A percentile compares a stretch with the other conserved stretches of the same genome.
These are phyloP conservation scores for Wasmannia auropunctata DNA, from an alignment of 1,140 invertebrate species.

Conservation along the genomic window DNA sequence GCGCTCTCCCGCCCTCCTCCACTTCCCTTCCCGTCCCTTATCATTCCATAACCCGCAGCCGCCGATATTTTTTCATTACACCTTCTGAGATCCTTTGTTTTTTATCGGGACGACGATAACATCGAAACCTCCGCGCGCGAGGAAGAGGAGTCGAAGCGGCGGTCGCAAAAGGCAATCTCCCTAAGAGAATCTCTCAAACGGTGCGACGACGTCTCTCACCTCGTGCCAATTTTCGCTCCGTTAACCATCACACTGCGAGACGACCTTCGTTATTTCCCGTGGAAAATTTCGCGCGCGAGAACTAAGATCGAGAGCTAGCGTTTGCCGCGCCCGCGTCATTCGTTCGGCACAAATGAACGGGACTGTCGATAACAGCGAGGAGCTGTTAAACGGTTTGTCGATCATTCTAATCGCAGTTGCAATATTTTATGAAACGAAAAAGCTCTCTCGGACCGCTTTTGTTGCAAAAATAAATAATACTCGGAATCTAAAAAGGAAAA, in stretches of 20 bases:
- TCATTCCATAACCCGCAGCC: background rate
- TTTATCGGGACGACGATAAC: conserved; percentile 38
- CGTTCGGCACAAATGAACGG: conserved; percentile 12
- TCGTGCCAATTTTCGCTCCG: conserved; percentile 70
- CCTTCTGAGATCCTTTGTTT: background rate
- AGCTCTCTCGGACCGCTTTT: background rate
- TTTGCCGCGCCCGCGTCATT: too few relatives aligned
- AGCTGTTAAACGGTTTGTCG: background rate
- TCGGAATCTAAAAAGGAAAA: background rate
- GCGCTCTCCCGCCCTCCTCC: background rate
- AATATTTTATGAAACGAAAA: background rate
- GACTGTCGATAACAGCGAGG: background rate
- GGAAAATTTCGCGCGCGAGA: conserved; percentile 52
- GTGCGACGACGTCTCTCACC: conserved; percentile 50
- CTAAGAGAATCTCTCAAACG: conserved; percentile 67
- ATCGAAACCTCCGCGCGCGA: conserved; percentile 44
- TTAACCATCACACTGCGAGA: conserved; percentile 41
- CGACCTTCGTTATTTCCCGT: conserved; percentile 63
- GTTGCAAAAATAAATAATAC: background rate
- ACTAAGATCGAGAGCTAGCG: conserved; percentile 16
- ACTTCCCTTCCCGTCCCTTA: background rate
- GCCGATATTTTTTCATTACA: conserved; percentile 56
- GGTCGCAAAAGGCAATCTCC: conserved; percentile 61
- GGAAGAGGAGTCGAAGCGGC: conserved; percentile 13
- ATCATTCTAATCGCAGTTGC: conserved; percentile 1